Evolutionary conservation across 2,888 invertebrate species (phyloP), one percentile per base, ranked within the genome.

Genomic region (Ariolimax columbianus): DNA sequence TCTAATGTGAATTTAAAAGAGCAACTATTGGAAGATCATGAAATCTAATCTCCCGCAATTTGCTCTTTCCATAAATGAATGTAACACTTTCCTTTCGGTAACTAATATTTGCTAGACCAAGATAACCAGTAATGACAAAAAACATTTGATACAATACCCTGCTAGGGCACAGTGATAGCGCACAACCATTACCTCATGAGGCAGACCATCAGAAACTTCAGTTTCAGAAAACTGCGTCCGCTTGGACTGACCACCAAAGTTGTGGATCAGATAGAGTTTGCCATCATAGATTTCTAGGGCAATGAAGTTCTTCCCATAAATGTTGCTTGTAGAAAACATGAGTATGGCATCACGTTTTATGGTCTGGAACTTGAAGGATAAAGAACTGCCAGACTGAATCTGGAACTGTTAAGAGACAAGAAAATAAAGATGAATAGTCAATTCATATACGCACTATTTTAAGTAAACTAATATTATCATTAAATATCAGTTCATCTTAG

Each of bases 241-340:
- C 38, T 87, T 88, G 0, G 90, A 88, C 17, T 89, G 89, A 6
- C 85, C 83, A 0, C 93, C 93, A 38, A 92, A 88, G 86, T 93
- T 89, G 80, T 92, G 89, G 23, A 93, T 91, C 59, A 92, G 89
- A 86, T 92, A 93, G 14, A 93, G 89, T 36, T 89, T 89, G 0
- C 93, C 93, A 83, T 93, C 94, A 85, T 89, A 92, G 51, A 93
- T 85, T 86, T 94, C 94, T 23, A 93, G 77, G 9, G 91, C 92
- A 33, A 93, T 81, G 86, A 91, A 93, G 40, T 82, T 33, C 84
- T 88, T 83, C 23, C 82, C 59, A 17, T 55, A 36, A 0, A 82
- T 43, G 47, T 77, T 78, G 55, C 88, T 89, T 7, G 90, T 88
- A 30, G 90, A 89, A 70, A 89, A 91, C 33, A 92, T 86, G 23